Evolutionary conservation across 2,888 invertebrate genomes (phyloP), one percentile per base, ranked within the genome.

Genomic region (Lithodes maja): DNA sequence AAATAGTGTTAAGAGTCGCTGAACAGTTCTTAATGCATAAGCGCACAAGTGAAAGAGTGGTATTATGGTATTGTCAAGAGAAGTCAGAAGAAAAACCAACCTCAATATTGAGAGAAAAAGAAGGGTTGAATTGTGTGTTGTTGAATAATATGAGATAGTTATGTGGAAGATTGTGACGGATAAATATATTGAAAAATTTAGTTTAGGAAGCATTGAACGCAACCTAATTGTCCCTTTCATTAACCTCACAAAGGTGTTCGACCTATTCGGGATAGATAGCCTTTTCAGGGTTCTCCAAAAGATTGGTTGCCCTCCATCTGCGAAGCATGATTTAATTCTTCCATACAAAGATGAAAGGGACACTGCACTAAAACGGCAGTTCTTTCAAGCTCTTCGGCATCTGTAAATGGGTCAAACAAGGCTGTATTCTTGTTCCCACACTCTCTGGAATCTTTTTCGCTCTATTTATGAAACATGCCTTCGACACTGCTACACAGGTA

Each of bases 241-340:
- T 12, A 79, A 85, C 68, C 85, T 85, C 3, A 85, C 71, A 5
- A 80, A 81, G 85, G 79, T n/a, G 7, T 85, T 85, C 61, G 85
- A 85, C 50, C 49, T 85, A 3, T 78, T 85, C 54, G 79, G 78
- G 68, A 5, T 53, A 49, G 17, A 55, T 15, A 77, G 75, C 7
- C 52, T 79, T 7, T 85, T 85, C 52, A 52, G 3, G 61, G 1
- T 77, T 12, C 78, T 85, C 49, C 52, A 2, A 17, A 85, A 55
- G 69, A 78, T 69, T n/a, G 69, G 85, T 2, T 85, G 55, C 17
- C 78, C 78, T n/a, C 85, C 69, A 49, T 49, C 78, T 78, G 3
- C 78, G 2, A 3, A 78, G 12, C 78, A 2, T 71, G 71, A 33
- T 71, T 17, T 2, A 71, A 33, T 71, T 33, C 15, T 71, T 71